Conservation (phyloP, 2,797 vertebrate genomes). For the Ceryle rudis region DNA sequence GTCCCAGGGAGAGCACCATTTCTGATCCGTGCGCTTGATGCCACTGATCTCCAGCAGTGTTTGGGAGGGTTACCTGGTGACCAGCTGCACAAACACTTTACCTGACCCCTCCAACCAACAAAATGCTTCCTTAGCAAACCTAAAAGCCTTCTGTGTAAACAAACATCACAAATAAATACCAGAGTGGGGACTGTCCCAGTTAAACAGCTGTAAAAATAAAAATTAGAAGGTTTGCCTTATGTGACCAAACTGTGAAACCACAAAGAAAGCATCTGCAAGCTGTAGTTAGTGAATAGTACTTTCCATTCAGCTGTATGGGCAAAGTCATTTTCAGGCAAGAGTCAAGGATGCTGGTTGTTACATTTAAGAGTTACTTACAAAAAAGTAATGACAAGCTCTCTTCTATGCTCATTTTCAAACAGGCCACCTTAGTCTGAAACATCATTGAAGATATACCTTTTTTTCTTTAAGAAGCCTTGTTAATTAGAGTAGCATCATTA, state of each 20-base stretch:
- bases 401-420: background rate
- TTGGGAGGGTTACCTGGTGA: slow-evolving; percentile 56
- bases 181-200: slow-evolving; percentile 1
- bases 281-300: slow-evolving; percentile 23
- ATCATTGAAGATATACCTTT: background rate
- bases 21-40: background rate
- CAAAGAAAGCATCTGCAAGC: slow-evolving; percentile 45
- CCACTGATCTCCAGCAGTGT: slow-evolving; percentile 1
- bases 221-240: slow-evolving; percentile 19
- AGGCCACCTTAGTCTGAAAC: background rate
- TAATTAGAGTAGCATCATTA: background rate
- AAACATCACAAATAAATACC: slow-evolving; percentile 53
- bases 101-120: slow-evolving; percentile 36
- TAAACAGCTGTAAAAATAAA: slow-evolving; percentile 63
- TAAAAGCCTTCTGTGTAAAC: slow-evolving; percentile 51
- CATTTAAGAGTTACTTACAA: background rate
- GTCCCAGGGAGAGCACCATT: background rate
- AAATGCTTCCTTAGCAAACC: background rate
- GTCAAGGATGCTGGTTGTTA: background rate
- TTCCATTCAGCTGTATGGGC: slow-evolving; percentile 30
- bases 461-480: background rate
- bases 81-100: slow-evolving; percentile 64
- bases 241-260: slow-evolving; percentile 42
- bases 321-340: background rate
- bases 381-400: background rate